phyloP scores from a whole-genome alignment of 2,888 invertebrate species.

The Eupithecia insigniata region DNA sequence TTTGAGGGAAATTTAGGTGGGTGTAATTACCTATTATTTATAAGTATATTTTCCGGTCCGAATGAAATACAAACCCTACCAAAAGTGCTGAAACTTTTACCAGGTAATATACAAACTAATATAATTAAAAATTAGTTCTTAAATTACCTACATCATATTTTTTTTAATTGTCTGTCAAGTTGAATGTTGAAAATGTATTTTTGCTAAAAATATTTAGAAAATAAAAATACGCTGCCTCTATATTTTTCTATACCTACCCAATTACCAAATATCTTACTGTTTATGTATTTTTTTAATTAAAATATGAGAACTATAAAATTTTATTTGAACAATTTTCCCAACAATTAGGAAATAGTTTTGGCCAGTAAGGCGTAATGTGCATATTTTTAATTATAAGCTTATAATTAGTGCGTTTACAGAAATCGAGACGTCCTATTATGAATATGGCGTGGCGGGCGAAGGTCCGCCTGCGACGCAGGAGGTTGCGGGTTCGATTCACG shows the following conservation, averaged over 20 bases:
- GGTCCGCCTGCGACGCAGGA: too few species aligned
- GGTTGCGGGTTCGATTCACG: too few species aligned
- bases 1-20: neutral
- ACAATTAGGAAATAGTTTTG: conserved; percentile 15
- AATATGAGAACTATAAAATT: neutral
- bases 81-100: neutral
- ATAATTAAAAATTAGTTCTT: neutral
- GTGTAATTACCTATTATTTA: neutral
- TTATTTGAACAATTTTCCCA: neutral
- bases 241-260: neutral
- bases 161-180: neutral
- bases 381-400: neutral
- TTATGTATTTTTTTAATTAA: neutral
- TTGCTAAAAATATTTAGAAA: neutral
- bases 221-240: too few species aligned
- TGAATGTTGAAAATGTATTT: neutral
- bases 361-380: neutral
- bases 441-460: too few species aligned
- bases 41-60: too few species aligned
- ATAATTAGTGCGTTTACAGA: neutral
- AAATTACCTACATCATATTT: neutral
- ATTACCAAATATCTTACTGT: conserved; percentile 1
- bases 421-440: too few species aligned
- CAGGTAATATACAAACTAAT: too few species aligned
- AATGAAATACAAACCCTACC: neutral